phyloP scores from a whole-genome alignment of 2,888 invertebrate species.

The Perizoma affinitatum region DNA sequence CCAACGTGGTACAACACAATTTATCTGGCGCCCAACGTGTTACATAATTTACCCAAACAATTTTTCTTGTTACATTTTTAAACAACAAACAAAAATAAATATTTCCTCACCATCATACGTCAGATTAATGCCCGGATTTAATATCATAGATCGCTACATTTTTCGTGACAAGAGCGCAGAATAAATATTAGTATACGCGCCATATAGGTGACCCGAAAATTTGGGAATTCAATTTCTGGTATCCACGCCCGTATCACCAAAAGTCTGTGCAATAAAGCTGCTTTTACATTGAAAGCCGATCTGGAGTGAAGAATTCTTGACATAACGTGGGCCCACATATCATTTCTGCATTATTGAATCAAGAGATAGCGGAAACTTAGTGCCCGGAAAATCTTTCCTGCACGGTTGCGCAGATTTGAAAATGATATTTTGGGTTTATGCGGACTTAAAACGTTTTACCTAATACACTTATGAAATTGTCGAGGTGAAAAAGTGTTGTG shows the following conservation, averaged over 20 bases:
- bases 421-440: slow-evolving; percentile 41
- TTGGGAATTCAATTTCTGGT: no score
- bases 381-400: slow-evolving; percentile 46
- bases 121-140: slow-evolving; percentile 13
- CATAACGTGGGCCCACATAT: slow-evolving; percentile 41
- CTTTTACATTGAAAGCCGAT: slow-evolving; percentile 2
- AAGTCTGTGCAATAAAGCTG: neutral
- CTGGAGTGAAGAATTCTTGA: neutral
- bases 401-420: slow-evolving; percentile 40
- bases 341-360: slow-evolving; percentile 59
- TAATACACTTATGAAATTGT: neutral
- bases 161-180: neutral
- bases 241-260: neutral
- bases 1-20: slow-evolving; percentile 3
- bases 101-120: slow-evolving; percentile 26
- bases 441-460: slow-evolving; percentile 7
- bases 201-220: no score
- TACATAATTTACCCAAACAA: neutral
- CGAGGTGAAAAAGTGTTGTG: no score
- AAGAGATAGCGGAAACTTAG: slow-evolving; percentile 47
- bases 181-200: no score
- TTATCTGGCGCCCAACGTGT: neutral
- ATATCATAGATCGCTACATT: slow-evolving; percentile 12
- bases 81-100: slow-evolving; percentile 8
- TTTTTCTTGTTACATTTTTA: no score